Base-by-base conservation (phyloP, 2,888 invertebrate species). In the Amiota communis region DNA sequence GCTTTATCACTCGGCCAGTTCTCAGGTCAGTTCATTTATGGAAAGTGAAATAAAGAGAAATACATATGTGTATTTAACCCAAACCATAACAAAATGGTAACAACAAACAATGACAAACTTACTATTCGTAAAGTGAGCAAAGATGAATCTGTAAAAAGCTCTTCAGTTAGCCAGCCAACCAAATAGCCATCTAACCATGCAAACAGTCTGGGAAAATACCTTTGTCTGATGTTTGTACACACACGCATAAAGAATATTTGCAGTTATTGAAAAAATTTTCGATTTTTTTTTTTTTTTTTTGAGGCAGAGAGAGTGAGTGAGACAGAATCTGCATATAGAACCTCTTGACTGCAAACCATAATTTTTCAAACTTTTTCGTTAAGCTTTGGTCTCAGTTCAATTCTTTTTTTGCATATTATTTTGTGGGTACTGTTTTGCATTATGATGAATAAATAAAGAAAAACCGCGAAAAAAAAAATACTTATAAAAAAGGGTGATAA, bases 251-350 rank as follows among this genome's bases (percentile, higher is more conserved):
- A 67, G 47, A 70, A 72, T 77, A 74, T 75, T 61, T 61, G 73
- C 73, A 72, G 73, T 76, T 79, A 82, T 82, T 81, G 74, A 79
- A 80, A 76, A 73, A 71, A 64, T 49, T 69, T 2, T 0, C 36
- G 6, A 36, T 4, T 23, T 53, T n/a, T n/a, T n/a, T n/a, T n/a
- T n/a, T n/a, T n/a, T n/a, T n/a, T n/a, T 46, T 59, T 57, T 49
- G 71, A 68, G n/a, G 47, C 12, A 36, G 9, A 36, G 65, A 36
- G 36, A 4, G 36, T 0, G 36, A 6, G 36, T 6, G 36, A 36
- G 36, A 4, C 36, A 6, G 36, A 36, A 2, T 36, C n/a, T n/a
- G n/a, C n/a, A 36, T 6, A 6, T 36, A 36, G 36, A 4, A 36
- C 36, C 36, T 36, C 36, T 36, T 2, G 36, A 36, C 36, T 36